Percentiles rank a stretch among this genome's conserved stretches.
phyloP scores from a whole-genome alignment of 2,113 vertebrate species.

The Calyptommatus sinebrachiatus region DNA sequence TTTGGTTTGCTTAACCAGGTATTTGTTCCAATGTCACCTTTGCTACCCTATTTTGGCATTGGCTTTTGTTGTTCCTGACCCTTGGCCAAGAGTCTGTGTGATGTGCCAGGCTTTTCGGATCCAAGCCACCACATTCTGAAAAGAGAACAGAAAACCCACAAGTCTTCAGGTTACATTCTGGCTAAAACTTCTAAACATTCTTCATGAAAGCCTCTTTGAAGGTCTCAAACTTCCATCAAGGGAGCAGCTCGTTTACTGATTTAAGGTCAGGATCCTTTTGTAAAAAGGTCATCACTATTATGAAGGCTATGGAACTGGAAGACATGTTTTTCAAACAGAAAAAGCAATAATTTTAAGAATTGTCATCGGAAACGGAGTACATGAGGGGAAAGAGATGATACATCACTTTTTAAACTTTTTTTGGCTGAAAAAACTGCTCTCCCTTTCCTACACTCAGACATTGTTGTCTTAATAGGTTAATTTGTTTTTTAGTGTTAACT shows the following conservation, averaged over 20 bases:
- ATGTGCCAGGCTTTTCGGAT: conserved; percentile 40
- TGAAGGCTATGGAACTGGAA: not conserved
- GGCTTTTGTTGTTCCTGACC: conserved; percentile 47
- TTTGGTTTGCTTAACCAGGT: conserved; percentile 37
- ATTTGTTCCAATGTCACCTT: conserved; percentile 60
- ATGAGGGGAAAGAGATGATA: not conserved
- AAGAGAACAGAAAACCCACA: conserved; percentile 38
- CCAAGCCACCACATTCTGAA: conserved; percentile 46
- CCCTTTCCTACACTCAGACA: too few relatives aligned
- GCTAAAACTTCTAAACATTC: conserved; percentile 40
- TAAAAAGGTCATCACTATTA: not conserved
- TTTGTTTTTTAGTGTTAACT: too few relatives aligned
- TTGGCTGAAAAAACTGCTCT: too few relatives aligned
- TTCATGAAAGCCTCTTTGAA: conserved; percentile 34
- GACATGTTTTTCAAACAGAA: not conserved
- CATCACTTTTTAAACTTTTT: too few relatives aligned
- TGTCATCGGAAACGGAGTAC: not conserved
- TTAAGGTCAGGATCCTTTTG: not conserved
- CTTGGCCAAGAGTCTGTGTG: conserved; percentile 42
- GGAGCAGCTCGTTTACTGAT: not conserved
- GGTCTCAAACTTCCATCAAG: conserved; percentile 11
- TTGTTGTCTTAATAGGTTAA: too few relatives aligned
- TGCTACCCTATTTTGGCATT: conserved; percentile 34
- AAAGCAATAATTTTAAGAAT: too few relatives aligned
- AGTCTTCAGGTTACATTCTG: conserved; percentile 63